A percentile compares a stretch with the other conserved stretches of the same genome.
Evolutionary conservation across 2,113 vertebrate genomes (phyloP).

Genomic region (Perca fluviatilis): DNA sequence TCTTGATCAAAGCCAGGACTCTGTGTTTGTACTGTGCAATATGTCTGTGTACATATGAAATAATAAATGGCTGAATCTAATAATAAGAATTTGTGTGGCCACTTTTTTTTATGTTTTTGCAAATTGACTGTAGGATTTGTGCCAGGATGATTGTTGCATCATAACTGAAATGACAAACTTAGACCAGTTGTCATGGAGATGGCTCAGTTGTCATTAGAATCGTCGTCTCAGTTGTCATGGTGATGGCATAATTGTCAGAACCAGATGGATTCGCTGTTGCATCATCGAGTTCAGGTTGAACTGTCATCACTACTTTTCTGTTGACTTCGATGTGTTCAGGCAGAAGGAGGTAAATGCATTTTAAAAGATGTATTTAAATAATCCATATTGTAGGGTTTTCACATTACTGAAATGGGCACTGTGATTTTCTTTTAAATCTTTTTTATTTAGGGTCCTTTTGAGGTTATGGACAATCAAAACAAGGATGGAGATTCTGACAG

Average conservation of each 20-base stretch:
- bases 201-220: neutral
- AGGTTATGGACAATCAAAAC: conserved; percentile 27
- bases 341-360: neutral
- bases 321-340: neutral
- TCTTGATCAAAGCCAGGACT: conserved; percentile 44
- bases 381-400: neutral
- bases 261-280: neutral
- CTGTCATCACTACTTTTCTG: neutral
- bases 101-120: neutral
- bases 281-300: neutral
- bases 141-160: neutral
- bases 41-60: conserved; percentile 70
- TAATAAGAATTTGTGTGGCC: neutral
- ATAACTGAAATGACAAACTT: neutral
- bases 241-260: neutral
- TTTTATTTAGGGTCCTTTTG: neutral
- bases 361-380: neutral
- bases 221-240: conserved; percentile 5
- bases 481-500: conserved; percentile 12
- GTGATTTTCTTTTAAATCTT: no score
- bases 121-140: neutral
- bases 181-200: conserved; percentile 4
- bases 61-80: conserved; percentile 56
- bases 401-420: neutral
- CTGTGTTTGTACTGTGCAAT: conserved; percentile 72